A percentile compares a stretch with the other conserved stretches of the same genome.
Evolutionary conservation across 2,113 vertebrate genomes (phyloP).

Genomic region (Aepyceros melampus): DNA sequence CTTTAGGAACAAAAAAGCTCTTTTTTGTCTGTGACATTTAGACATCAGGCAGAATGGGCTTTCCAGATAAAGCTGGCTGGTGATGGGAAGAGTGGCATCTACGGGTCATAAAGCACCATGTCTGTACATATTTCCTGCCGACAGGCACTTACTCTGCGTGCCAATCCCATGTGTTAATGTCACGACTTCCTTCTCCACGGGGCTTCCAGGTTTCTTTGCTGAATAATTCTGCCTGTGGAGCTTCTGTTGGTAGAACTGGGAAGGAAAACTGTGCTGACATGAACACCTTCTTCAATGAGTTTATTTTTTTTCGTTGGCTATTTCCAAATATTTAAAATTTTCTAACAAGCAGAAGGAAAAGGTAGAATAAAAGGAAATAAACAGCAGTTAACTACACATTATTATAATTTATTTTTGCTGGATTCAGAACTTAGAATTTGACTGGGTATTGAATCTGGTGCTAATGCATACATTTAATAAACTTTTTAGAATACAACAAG

Average conservation of each 20-base stretch:
- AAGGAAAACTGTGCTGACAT: background rate
- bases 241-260: background rate
- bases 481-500: background rate
- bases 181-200: background rate
- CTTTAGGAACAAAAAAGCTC: constrained; percentile 12
- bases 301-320: background rate
- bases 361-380: background rate
- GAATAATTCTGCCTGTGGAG: background rate
- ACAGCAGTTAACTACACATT: background rate
- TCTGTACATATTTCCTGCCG: background rate
- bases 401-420: background rate
- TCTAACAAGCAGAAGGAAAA: background rate
- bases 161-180: background rate
- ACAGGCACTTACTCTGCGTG: background rate
- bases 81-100: background rate
- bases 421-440: background rate
- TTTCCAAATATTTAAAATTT: background rate
- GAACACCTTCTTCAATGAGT: background rate
- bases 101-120: background rate
- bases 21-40: constrained; percentile 30
- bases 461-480: background rate
- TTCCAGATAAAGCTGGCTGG: constrained; percentile 12
- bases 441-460: background rate
- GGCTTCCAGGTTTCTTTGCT: background rate
- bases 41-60: constrained; percentile 7